These are phyloP conservation scores for Silvanus unidentatus DNA, from an alignment of 2,888 invertebrate species.

Conservation along the genomic window DNA sequence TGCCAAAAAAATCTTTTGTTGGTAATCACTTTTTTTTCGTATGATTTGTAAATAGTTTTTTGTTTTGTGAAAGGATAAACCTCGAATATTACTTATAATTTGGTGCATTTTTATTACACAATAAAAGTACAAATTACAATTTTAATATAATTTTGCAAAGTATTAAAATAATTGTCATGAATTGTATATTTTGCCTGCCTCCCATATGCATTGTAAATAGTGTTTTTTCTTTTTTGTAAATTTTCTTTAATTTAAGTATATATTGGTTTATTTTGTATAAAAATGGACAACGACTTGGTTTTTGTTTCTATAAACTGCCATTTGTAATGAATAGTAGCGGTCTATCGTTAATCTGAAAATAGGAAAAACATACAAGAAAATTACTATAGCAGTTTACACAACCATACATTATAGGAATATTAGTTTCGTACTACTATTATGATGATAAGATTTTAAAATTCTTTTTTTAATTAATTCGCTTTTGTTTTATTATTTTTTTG, in stretches of 20 bases:
- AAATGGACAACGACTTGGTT: no score
- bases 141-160: no score
- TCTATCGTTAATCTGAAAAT: constrained; percentile 20
- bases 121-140: no score
- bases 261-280: no score
- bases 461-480: constrained; percentile 15
- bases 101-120: no score
- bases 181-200: no score
- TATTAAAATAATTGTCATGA: no score
- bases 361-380: no score
- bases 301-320: constrained; percentile 1
- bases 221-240: no score
- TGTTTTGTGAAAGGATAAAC: not conserved
- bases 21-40: constrained; percentile 11
- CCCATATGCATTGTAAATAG: no score
- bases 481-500: constrained; percentile 11
- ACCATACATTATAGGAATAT: constrained; percentile 6
- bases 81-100: no score
- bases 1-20: constrained; percentile 5
- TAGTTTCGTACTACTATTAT: constrained; percentile 15
- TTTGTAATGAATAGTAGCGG: constrained; percentile 10
- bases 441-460: constrained; percentile 13
- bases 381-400: constrained; percentile 1
- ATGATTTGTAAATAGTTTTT: constrained; percentile 17
- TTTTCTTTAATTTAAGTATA: no score